Percentiles rank a stretch among this genome's conserved stretches.
These are phyloP conservation scores for Dendropsophus ebraccatus DNA, from an alignment of 2,113 vertebrate species.

Conservation along the genomic window DNA sequence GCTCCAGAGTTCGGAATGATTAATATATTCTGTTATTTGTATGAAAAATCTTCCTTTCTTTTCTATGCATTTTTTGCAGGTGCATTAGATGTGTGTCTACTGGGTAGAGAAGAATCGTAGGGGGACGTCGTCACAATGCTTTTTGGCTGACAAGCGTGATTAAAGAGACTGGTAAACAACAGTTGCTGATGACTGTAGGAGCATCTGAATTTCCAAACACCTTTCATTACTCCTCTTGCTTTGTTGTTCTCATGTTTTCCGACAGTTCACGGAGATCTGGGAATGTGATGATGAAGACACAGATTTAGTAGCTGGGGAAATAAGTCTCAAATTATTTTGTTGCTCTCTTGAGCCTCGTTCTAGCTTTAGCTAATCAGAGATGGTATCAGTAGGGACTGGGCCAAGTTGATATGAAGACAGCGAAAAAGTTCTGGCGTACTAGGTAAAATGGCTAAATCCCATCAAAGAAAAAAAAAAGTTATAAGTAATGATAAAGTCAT, in stretches of 20 bases:
- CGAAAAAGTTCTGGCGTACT: not conserved
- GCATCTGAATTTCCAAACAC: constrained; percentile 14
- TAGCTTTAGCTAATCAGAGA: not conserved
- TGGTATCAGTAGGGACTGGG: not conserved
- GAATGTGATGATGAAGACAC: constrained; percentile 17
- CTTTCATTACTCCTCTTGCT: constrained; percentile 1
- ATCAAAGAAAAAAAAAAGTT: not conserved
- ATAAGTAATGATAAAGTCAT: not conserved
- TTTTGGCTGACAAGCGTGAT: constrained; percentile 18
- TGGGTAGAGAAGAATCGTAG: not conserved
- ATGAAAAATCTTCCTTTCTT: not conserved
- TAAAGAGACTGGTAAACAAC: constrained; percentile 29
- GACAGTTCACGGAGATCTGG: not conserved
- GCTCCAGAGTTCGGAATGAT: not conserved
- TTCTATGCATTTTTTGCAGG: constrained; percentile 21
- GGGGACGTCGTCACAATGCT: not conserved
- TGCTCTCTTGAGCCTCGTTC: not conserved
- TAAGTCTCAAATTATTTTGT: constrained; percentile 7
- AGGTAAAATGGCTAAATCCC: not conserved
- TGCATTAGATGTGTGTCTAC: not conserved
- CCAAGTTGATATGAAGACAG: not conserved
- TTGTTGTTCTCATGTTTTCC: constrained; percentile 9
- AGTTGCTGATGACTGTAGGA: not conserved
- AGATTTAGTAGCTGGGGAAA: constrained; percentile 1
- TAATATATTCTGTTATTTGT: constrained; percentile 2